Conservation (phyloP, 1,140 invertebrate genomes). For the Saccostrea echinata region DNA sequence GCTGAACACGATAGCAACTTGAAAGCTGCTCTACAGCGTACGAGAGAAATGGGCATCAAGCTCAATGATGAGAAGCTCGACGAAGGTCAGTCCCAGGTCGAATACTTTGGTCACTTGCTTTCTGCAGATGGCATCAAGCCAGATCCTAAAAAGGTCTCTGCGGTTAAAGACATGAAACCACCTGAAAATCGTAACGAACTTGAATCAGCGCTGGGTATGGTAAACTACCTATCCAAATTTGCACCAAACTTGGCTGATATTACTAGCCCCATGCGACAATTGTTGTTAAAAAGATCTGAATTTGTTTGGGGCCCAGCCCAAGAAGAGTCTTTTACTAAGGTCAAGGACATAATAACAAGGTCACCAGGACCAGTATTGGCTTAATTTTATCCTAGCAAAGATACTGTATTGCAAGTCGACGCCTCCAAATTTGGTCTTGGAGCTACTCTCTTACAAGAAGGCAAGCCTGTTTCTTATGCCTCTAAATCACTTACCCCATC, state of each 20-base stretch:
- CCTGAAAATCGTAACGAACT: not conserved
- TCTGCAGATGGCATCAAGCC: not conserved
- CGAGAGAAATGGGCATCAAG: slow-evolving; percentile 51
- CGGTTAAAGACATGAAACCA: not conserved
- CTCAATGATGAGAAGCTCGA: slow-evolving; percentile 28
- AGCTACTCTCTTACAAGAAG: not conserved
- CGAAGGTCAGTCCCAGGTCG: not conserved
- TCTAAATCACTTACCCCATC: slow-evolving; percentile 68
- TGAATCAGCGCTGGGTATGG: not conserved
- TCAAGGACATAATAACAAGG: slow-evolving; percentile 43
- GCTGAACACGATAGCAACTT: slow-evolving; percentile 75
- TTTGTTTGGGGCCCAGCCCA: slow-evolving; percentile 8
- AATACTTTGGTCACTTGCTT: slow-evolving; percentile 71
- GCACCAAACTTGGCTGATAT: not conserved
- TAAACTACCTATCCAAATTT: not conserved
- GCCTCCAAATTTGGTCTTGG: slow-evolving; percentile 53
- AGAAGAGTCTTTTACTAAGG: slow-evolving; percentile 29
- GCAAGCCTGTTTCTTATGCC: not conserved
- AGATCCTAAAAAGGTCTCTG: not conserved
- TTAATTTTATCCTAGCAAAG: slow-evolving; percentile 47
- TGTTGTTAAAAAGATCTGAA: not conserved
- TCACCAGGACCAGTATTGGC: slow-evolving; percentile 35
- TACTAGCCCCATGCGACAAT: not conserved
- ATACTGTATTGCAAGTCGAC: slow-evolving; percentile 55
- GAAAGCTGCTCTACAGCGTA: slow-evolving; percentile 71